A percentile compares a stretch with the other conserved stretches of the same genome.
Conservation (phyloP, 1,140 invertebrate genomes). For the Steinernema feltiae region DNA sequence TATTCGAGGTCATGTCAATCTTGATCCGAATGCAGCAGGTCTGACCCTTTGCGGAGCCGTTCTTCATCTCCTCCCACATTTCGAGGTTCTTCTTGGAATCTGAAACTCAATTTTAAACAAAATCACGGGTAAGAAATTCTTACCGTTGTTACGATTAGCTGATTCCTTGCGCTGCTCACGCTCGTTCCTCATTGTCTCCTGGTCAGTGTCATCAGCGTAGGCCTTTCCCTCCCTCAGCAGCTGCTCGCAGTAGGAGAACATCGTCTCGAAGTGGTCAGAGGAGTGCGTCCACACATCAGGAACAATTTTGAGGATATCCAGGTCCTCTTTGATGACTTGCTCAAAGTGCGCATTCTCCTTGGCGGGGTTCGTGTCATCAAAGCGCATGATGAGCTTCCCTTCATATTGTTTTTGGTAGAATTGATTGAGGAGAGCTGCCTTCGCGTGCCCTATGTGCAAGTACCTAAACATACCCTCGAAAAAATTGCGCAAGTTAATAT, state of each 20-base stretch:
- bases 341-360: constrained; percentile 97
- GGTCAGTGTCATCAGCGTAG: constrained; percentile 90
- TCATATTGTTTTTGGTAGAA: constrained; percentile 87
- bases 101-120: constrained; percentile 59
- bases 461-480: constrained; percentile 64
- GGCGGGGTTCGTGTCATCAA: constrained; percentile 98
- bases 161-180: constrained; percentile 82
- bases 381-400: constrained; percentile 92
- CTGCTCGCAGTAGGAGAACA: constrained; percentile 79
- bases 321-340: constrained; percentile 87
- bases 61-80: constrained; percentile 91
- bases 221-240: constrained; percentile 80
- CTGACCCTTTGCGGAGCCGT: constrained; percentile 70
- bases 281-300: constrained; percentile 88
- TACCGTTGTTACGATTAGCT: constrained; percentile 76
- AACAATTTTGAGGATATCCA: constrained; percentile 81
- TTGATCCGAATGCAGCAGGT: constrained; percentile 89
- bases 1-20: constrained; percentile 89
- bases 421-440: constrained; percentile 93
- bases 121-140: constrained; percentile 43
- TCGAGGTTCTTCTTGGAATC: constrained; percentile 77
- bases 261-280: constrained; percentile 89
- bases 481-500: background rate
- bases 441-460: constrained; percentile 98
- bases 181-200: constrained; percentile 86